These are phyloP conservation scores for Chionoecetes opilio DNA, from an alignment of 1,140 invertebrate species.

Conservation along the genomic window DNA sequence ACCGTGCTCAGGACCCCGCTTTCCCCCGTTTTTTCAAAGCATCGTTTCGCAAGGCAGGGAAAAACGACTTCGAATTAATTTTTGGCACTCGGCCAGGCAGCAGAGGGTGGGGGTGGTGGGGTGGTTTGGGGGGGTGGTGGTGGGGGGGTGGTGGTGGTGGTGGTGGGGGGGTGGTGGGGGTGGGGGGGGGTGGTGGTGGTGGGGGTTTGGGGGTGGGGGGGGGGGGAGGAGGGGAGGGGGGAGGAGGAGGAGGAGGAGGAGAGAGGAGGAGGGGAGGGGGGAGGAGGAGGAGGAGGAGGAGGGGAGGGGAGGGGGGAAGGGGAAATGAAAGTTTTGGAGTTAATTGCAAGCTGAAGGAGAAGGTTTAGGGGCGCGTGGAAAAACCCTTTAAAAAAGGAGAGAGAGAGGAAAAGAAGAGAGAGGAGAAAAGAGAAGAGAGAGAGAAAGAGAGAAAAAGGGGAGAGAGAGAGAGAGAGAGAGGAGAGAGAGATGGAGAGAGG, in stretches of 20 bases:
- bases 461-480: neutral
- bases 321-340: neutral
- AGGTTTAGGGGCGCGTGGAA: neutral
- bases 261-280: neutral
- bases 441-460: too few species aligned
- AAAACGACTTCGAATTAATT: constrained; percentile 13
- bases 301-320: neutral
- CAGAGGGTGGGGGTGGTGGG: neutral
- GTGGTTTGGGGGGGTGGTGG: neutral
- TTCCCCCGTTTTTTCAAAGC: constrained; percentile 3
- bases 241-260: too few species aligned
- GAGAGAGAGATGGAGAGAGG: too few species aligned
- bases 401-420: neutral
- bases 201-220: neutral
- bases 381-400: neutral
- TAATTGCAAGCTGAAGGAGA: neutral
- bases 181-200: too few species aligned
- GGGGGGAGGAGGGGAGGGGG: neutral
- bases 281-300: neutral
- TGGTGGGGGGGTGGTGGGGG: neutral
- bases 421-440: too few species aligned
- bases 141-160: neutral
- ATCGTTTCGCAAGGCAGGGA: neutral
- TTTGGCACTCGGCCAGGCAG: neutral
- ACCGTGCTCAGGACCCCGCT: too few species aligned